A percentile compares a stretch with the other conserved stretches of the same genome.
These are phyloP conservation scores for Drosophila leontia DNA, from an alignment of 1,140 invertebrate genomes.

Conservation along the genomic window DNA sequence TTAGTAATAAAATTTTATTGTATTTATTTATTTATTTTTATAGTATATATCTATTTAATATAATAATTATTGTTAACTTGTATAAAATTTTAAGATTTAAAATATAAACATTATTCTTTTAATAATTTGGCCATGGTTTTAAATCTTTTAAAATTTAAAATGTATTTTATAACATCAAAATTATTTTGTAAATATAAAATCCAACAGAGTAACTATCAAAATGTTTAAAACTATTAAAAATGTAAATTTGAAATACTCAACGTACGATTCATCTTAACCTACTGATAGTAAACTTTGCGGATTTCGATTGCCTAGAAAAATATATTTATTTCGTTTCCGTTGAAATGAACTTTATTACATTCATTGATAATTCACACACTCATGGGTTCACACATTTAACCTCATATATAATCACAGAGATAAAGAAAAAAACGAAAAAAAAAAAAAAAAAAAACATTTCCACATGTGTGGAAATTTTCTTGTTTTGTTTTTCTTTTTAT, in stretches of 20 bases:
- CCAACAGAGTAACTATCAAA: not conserved
- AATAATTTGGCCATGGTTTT: not conserved
- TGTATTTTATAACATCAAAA: not conserved
- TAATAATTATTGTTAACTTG: not conserved
- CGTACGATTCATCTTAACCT: not conserved
- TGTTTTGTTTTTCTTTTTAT: slow-evolving; percentile 13
- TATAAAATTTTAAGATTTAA: not conserved
- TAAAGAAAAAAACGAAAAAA: slow-evolving; percentile 19
- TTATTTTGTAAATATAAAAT: not conserved
- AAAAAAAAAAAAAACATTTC: slow-evolving; percentile 20
- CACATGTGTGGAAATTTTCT: slow-evolving; percentile 36
- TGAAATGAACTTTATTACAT: slow-evolving; percentile 23
- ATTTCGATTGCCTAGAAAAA: slow-evolving; percentile 10
- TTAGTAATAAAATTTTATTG: slow-evolving; percentile 14
- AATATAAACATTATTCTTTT: not conserved
- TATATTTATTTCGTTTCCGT: slow-evolving; percentile 20
- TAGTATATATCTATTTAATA: not conserved
- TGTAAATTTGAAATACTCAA: not conserved
- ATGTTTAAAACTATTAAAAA: not conserved
- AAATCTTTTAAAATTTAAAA: no score
- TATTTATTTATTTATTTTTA: not conserved
- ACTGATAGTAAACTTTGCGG: slow-evolving; percentile 10
- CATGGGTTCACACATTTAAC: slow-evolving; percentile 10
- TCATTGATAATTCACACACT: slow-evolving; percentile 43
- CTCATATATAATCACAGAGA: slow-evolving; percentile 16